Base-by-base conservation (phyloP, 2,888 invertebrate species). In the Tipula vernalis region DNA sequence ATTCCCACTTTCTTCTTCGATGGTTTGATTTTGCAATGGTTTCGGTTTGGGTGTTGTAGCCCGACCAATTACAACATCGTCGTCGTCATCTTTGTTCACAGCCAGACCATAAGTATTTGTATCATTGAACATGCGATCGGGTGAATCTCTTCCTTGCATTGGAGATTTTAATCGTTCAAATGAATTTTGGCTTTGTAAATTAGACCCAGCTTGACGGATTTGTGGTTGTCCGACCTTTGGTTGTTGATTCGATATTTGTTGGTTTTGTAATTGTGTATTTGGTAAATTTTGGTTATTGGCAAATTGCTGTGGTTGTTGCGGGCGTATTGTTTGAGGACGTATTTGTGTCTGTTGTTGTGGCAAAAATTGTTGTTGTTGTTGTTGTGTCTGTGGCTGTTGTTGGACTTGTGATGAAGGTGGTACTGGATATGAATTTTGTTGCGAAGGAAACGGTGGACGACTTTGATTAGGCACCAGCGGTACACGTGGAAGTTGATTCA, bases 61-160 rank as follows among this genome's bases (percentile, higher is more conserved):
- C 87, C 90, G 90, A 12, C 91, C 92, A 89, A 91, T 90, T 87
- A 91, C 88, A 41, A 91, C 91, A 88, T 91, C 91, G 88, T 91
- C 91, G 47, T 91, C 91, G 87, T 91, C 91, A 51, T 91, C 91
- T 86, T 90, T 15, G 39, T 36, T 57, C 15, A 42, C 36, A n/a
- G n/a, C n/a, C 2, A 84, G 84, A n/a, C 84, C 84, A 39, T 36
- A 39, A 0, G 36, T 15, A 84, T 84, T 84, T 84, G 36, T 8
- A n/a, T 84, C 41, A 10, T 15, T 84, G 39, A 51, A 36, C 8
- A 36, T 12, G n/a, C 51, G 51, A 36, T 86, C 86, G 51, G 86
- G 86, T 84, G 86, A 84, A 86, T 87, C 87, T 51, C 84, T 86
- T 28, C 85, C 83, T 36, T 15, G 8, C 15, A 36, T 87, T 86